These are phyloP conservation scores for Melanaphis sacchari DNA, from an alignment of 1,140 invertebrate species.

Conservation along the genomic window DNA sequence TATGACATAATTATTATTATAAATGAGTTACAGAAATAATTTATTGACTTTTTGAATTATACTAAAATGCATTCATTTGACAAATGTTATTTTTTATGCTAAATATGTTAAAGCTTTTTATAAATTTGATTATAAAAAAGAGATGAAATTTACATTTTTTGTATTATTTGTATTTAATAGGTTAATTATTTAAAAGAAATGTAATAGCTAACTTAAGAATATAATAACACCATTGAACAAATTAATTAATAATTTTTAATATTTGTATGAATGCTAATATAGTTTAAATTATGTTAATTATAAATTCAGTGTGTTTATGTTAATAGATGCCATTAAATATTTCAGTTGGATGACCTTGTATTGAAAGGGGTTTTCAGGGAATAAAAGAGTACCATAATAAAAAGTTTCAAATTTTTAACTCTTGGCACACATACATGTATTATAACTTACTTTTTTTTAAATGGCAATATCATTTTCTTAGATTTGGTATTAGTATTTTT, in stretches of 20 bases:
- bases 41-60: not conserved
- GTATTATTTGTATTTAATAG: not conserved
- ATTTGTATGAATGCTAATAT: not conserved
- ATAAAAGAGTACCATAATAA: no score
- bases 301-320: not conserved
- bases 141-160: not conserved
- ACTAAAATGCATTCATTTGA: not conserved
- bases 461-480: no score
- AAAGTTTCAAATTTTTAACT: no score
- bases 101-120: not conserved
- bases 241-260: not conserved
- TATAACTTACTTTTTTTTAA: no score
- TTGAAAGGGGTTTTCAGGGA: no score
- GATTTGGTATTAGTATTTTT: no score
- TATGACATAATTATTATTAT: not conserved
- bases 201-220: not conserved
- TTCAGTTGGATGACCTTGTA: no score
- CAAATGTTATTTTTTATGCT: not conserved
- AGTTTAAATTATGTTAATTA: not conserved
- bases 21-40: not conserved
- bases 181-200: not conserved
- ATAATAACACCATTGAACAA: not conserved
- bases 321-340: no score
- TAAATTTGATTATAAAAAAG: not conserved
- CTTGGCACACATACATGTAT: no score